Evolutionary conservation across 1,140 invertebrate species (phyloP).

Genomic region (Drosophila equinoxialis): DNA sequence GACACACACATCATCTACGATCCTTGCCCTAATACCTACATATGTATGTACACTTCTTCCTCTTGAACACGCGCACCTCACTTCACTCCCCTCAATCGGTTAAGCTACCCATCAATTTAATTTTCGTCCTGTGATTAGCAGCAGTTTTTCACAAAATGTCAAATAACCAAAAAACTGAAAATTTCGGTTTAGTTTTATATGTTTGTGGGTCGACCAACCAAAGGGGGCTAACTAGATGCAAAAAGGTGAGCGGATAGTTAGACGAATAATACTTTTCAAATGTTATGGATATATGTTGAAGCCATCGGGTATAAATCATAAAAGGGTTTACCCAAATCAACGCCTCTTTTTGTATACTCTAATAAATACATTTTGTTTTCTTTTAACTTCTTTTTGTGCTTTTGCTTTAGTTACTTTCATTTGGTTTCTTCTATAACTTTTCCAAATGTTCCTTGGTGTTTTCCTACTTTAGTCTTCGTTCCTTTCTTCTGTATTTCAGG

Average conservation of each 20-base stretch:
- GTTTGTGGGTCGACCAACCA: too few relatives aligned
- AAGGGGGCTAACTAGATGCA: too few relatives aligned
- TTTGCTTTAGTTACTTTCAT: too few relatives aligned
- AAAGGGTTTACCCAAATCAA: too few relatives aligned
- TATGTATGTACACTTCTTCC: background rate
- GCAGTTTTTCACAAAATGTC: background rate
- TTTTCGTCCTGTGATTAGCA: conserved; percentile 38
- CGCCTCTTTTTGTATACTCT: background rate
- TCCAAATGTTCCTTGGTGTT: too few relatives aligned
- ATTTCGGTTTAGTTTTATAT: too few relatives aligned
- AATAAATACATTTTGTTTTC: background rate
- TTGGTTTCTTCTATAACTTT: too few relatives aligned
- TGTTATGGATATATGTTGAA: background rate
- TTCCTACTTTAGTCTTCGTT: too few relatives aligned
- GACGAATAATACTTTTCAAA: background rate
- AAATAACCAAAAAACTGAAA: too few relatives aligned
- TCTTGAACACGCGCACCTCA: background rate
- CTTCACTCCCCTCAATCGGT: background rate
- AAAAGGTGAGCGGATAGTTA: too few relatives aligned
- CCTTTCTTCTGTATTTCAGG: too few relatives aligned
- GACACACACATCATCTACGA: conserved; percentile 29
- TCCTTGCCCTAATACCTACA: background rate
- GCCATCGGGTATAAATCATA: background rate
- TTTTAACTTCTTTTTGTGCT: too few relatives aligned
- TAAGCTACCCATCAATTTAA: background rate